A percentile compares a stretch with the other conserved stretches of the same genome.
phyloP scores from a whole-genome alignment of 2,797 vertebrate species.

The Sylvia borin region DNA sequence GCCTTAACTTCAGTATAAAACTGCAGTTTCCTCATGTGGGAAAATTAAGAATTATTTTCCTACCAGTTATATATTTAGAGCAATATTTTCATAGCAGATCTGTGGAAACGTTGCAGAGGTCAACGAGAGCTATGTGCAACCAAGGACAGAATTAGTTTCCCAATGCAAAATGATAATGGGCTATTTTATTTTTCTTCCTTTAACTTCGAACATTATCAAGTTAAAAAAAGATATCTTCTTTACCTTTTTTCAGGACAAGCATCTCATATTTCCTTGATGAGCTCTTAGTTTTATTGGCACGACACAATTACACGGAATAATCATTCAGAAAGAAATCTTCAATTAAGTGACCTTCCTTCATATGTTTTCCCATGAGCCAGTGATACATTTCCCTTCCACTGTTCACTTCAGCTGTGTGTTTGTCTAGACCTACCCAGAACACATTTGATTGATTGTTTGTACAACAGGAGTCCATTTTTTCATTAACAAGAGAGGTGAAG shows the following conservation, averaged over 20 bases:
- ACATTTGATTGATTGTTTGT: background rate
- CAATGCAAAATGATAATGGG: background rate
- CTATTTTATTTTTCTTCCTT: constrained; percentile 26
- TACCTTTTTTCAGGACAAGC: background rate
- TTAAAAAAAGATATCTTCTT: background rate
- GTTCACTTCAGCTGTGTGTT: background rate
- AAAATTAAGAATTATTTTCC: background rate
- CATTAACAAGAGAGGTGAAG: background rate
- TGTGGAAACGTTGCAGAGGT: background rate
- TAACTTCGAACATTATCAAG: background rate
- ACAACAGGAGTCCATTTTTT: constrained; percentile 18
- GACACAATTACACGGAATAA: background rate
- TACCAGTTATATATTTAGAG: background rate
- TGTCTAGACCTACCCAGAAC: constrained; percentile 1
- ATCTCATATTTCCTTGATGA: background rate
- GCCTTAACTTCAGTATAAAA: background rate
- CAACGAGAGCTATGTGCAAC: background rate
- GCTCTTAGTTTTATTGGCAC: background rate
- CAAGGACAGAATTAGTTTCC: background rate
- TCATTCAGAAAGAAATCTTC: background rate
- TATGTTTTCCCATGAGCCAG: background rate
- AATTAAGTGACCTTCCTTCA: background rate
- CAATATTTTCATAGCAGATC: background rate
- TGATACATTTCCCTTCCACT: background rate
- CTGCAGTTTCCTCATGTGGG: background rate